phyloP scores from a whole-genome alignment of 2,888 invertebrate genomes.

The Biston betularia region DNA sequence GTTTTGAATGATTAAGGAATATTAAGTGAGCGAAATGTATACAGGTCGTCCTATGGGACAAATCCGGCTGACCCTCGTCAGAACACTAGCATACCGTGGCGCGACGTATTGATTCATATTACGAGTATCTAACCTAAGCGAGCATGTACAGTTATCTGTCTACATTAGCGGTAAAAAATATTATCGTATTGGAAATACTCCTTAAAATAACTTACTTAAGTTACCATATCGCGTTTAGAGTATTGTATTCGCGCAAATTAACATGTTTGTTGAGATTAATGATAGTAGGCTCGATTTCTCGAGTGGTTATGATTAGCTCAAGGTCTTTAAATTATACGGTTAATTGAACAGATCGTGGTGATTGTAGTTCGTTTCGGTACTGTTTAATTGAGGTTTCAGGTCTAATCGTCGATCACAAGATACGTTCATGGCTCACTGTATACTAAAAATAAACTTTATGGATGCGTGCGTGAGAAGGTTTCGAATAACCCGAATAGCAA shows the following conservation, averaged over 20 bases:
- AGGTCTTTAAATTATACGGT: constrained; percentile 54
- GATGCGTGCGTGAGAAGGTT: constrained; percentile 77
- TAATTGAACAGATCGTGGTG: constrained; percentile 70
- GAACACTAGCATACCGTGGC: constrained; percentile 34
- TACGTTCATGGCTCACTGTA: constrained; percentile 65
- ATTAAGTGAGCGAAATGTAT: constrained; percentile 44
- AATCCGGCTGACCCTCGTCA: constrained; percentile 56
- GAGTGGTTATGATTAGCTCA: constrained; percentile 50
- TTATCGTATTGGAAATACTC: constrained; percentile 31
- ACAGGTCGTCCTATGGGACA: constrained; percentile 37
- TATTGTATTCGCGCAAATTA: constrained; percentile 48
- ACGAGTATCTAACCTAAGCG: constrained; percentile 44
- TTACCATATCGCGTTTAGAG: constrained; percentile 47
- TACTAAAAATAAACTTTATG: constrained; percentile 80
- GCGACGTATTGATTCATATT: constrained; percentile 50
- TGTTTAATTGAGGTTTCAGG: constrained; percentile 72
- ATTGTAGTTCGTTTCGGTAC: constrained; percentile 64
- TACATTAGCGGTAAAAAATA: constrained; percentile 41
- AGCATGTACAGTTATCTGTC: constrained; percentile 44
- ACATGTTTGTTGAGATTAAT: constrained; percentile 60
- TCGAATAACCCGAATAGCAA: constrained; percentile 67
- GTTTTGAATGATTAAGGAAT: constrained; percentile 45
- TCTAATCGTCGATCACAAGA: constrained; percentile 76
- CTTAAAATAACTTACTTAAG: constrained; percentile 19
- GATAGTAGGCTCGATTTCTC: constrained; percentile 62